Evolutionary conservation across 2,797 vertebrate genomes (phyloP).

Genomic region (Danio kyathit): DNA sequence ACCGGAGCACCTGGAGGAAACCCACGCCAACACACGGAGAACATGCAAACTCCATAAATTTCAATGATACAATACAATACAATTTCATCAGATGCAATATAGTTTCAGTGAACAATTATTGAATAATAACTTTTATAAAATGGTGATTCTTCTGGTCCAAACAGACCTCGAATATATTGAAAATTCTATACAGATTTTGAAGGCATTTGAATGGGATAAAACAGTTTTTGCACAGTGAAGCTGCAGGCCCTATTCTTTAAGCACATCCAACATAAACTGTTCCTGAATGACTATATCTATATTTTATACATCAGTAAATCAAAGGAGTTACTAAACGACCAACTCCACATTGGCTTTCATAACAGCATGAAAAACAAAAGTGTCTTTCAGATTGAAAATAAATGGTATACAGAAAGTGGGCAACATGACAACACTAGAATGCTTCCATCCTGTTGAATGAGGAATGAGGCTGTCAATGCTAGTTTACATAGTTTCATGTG

Average conservation of each 20-base stretch:
- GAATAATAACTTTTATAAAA: too few species aligned
- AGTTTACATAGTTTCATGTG: background rate
- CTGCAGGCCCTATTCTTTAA: background rate
- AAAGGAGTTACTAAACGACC: background rate
- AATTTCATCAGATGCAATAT: too few species aligned
- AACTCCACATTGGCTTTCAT: background rate
- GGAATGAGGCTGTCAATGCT: background rate
- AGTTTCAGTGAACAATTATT: too few species aligned
- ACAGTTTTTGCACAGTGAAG: background rate
- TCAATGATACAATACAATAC: too few species aligned
- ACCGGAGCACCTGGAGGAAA: too few species aligned
- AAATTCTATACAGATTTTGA: too few species aligned
- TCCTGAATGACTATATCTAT: background rate
- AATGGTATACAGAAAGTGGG: background rate
- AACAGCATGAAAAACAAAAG: background rate
- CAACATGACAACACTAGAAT: background rate
- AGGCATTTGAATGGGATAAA: too few species aligned
- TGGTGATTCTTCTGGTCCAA: too few species aligned
- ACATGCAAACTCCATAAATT: too few species aligned
- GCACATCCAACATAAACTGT: background rate
- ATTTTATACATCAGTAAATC: constrained; percentile 1
- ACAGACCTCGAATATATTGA: too few species aligned
- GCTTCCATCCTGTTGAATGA: background rate
- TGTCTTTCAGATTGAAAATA: background rate
- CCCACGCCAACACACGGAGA: too few species aligned